A percentile compares a stretch with the other conserved stretches of the same genome.
Evolutionary conservation across 2,797 vertebrate genomes (phyloP).

Genomic region (Pseudochaenichthys georgianus): DNA sequence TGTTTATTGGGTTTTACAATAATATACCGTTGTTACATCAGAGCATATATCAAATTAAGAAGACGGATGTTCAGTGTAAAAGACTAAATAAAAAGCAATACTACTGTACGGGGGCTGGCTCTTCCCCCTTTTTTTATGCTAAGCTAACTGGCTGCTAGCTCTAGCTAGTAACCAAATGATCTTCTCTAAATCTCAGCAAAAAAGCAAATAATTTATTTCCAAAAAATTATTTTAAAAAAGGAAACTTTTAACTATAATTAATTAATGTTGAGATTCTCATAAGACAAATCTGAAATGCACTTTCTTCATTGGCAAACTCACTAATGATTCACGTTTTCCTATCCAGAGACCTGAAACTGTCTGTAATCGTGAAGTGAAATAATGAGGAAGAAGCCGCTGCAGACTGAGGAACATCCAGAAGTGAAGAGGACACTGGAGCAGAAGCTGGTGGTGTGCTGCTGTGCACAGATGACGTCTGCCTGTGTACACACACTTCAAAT

Average conservation of each 20-base stretch:
- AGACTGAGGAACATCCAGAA: slow-evolving; percentile 14
- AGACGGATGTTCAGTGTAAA: no score
- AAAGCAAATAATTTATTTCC: not conserved
- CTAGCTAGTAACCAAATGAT: not conserved
- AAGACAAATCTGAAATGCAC: not conserved
- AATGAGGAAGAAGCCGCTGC: slow-evolving; percentile 6
- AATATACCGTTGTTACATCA: no score
- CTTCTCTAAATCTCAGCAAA: not conserved
- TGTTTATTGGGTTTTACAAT: no score
- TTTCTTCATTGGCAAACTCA: not conserved
- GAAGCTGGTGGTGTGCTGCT: slow-evolving; percentile 20
- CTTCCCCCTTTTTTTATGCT: not conserved
- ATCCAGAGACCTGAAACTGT: slow-evolving; percentile 60
- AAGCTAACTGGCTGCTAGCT: not conserved
- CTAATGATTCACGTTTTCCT: not conserved
- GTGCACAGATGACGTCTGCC: slow-evolving; percentile 46
- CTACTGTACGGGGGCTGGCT: not conserved
- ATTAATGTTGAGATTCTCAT: no score
- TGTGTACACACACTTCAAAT: slow-evolving; percentile 48
- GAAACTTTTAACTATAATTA: no score
- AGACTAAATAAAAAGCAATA: no score
- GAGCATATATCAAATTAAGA: no score
- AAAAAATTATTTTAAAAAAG: not conserved
- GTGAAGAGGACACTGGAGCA: slow-evolving; percentile 1
- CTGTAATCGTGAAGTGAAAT: not conserved